Base-by-base conservation (phyloP, 2,888 invertebrate genomes). In the Epistrophe grossulariae region DNA sequence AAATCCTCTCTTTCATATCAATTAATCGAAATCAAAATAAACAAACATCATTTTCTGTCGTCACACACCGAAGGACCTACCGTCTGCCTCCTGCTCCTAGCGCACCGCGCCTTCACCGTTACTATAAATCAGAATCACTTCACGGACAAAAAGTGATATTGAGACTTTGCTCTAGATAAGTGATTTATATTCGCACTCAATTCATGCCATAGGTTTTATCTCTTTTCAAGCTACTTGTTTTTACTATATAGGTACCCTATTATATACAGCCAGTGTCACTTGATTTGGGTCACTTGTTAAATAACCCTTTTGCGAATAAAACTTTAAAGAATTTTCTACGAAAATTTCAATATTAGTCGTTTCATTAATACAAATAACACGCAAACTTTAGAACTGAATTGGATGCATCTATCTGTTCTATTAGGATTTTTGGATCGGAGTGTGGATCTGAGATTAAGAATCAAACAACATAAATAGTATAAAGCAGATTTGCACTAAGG, bases 11-110 rank as follows among this genome's bases (percentile, higher is more conserved):
- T 79, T 66, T 79, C 70, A 38, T 79, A 82, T 87, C 82, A 79
- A 87, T 87, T 87, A 87, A 87, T 87, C 73, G 82, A 71, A 82
- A 82, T 87, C 82, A 78, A 79, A 81, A 78, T 82, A 87, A 79
- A 76, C 85, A 79, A 78, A 66, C 74, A 77, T 80, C 62, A 64
- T 76, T 72, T 24, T 45, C n/a, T 31, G 52, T 79, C 82, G 70
- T 73, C 70, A 55, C 31, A 68, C 45, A 59, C 59, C 6, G 7
- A 9, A 11, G n/a, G n/a, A n/a, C n/a, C n/a, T 3, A n/a, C 31
- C 59, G 1, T 0, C 17, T 7, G 10, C 17, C 59, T 0, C 6
- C 17, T 8, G 35, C 35, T 3, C 31, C n/a, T n/a, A n/a, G 15
- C 7, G n/a, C 59, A 5, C 60, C 5, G 40, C n/a, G 7, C 4